Base-by-base conservation (phyloP, 2,113 vertebrate genomes). In the Salminus brasiliensis region DNA sequence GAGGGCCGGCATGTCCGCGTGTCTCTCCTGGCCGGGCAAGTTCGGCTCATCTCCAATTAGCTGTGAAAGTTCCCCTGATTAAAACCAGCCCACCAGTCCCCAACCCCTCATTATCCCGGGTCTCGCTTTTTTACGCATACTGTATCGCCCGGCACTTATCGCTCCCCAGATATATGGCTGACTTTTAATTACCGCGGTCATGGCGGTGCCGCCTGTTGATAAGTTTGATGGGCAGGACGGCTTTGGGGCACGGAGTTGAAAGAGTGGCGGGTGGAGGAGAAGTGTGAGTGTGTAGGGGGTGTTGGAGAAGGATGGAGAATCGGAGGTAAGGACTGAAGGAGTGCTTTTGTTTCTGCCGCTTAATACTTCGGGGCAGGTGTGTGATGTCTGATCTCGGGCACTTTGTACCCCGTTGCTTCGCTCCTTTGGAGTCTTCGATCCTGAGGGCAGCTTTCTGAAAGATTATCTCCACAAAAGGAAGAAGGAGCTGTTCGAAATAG, bases 11-110 rank as follows among this genome's bases (percentile, higher is more conserved):
- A 80, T 83, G 89, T 82, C 85, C 81, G 88, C 10, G 29, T 91
- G 91, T 91, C 76, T 92, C 89, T 91, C 70, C 74, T 88, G 88
- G 91, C 90, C 91, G 90, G 91, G 69, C 79, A 23, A 86, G 89
- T 91, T 93, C 93, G 92, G 90, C 89, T 92, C 88, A 86, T 83
- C 82, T 92, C 89, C 91, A 94, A 92, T 95, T 94, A 94, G 84
- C 88, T 89, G 82, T 80, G 89, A 85, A 93, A 91, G 90, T 91
- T 92, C 86, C 81, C 79, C 85, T 87, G 90, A 90, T 94, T 93
- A 93, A 93, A 93, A 92, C 57, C 76, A 91, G 84, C 72, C 84
- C 87, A 78, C 72, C 62, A 67, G 82, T 92, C 89, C 88, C 89
- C 83, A 92, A 92, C 84, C 73, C 72, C 89, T 94, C 88, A 88